Conservation (phyloP, 1,140 invertebrate genomes). For the Ceratoteleas bidentatus region DNA sequence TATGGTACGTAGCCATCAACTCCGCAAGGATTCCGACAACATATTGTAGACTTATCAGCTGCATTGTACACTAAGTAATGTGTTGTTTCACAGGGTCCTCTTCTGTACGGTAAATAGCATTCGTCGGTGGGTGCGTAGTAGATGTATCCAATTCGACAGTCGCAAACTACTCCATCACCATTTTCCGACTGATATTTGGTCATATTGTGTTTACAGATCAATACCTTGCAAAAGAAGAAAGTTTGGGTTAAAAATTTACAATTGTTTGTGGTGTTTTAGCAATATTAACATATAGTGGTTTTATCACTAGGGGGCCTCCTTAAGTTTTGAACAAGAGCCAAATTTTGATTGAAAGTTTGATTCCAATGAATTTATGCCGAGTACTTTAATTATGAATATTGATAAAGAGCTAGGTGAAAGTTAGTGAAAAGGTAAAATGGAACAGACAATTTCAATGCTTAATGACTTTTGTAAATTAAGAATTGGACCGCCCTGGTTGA, state of each 20-base stretch:
- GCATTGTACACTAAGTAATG: conserved; percentile 83
- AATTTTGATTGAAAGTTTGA: no score
- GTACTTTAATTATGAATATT: no score
- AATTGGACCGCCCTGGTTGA: no score
- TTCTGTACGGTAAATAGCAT: conserved; percentile 84
- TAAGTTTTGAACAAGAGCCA: no score
- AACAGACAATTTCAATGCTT: no score
- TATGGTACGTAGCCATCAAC: conserved; percentile 79
- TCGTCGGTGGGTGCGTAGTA: conserved; percentile 83
- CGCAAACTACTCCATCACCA: conserved; percentile 85
- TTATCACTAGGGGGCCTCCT: no score
- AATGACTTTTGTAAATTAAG: no score
- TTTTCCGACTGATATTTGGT: conserved; percentile 84
- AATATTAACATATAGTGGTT: no score
- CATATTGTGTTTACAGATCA: conserved; percentile 78
- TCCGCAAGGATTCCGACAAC: conserved; percentile 83
- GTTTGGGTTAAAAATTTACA: neutral
- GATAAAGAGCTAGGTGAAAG: no score
- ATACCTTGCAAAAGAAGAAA: conserved; percentile 4
- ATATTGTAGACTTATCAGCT: conserved; percentile 81
- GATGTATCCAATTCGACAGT: conserved; percentile 84
- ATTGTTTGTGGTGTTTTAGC: neutral
- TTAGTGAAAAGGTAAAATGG: no score
- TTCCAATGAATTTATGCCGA: no score
- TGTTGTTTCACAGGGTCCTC: conserved; percentile 83